phyloP scores from a whole-genome alignment of 2,888 invertebrate genomes.

The Apotomis betuletana region DNA sequence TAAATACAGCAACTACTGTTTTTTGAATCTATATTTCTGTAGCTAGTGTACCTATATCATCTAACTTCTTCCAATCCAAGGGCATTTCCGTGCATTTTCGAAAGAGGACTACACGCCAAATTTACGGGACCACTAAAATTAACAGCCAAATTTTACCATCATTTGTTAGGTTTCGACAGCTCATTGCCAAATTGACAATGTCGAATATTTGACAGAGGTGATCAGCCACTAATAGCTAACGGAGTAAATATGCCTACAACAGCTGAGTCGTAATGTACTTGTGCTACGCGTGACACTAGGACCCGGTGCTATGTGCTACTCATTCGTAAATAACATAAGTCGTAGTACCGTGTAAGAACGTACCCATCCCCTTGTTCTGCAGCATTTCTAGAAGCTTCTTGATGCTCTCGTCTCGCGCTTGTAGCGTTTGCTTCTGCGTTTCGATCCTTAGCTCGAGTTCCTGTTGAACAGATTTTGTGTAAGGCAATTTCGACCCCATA shows the following conservation, averaged over 20 bases:
- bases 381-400: conserved; percentile 99
- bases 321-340: conserved; percentile 21
- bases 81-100: conserved; percentile 5
- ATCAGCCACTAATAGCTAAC: too few species aligned
- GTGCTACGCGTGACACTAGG: conserved; percentile 17
- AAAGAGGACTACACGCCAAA: conserved; percentile 2
- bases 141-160: too few species aligned
- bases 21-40: neutral
- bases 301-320: conserved; percentile 28
- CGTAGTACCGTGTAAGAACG: conserved; percentile 65
- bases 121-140: neutral
- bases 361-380: conserved; percentile 98
- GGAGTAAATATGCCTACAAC: neutral
- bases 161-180: too few species aligned
- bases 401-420: conserved; percentile 98
- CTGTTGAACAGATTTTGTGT: conserved; percentile 71
- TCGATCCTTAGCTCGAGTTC: conserved; percentile 98
- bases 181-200: too few species aligned
- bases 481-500: neutral
- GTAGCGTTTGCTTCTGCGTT: conserved; percentile 98
- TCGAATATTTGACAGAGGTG: too few species aligned
- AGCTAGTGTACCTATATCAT: neutral
- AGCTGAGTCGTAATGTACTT: neutral
- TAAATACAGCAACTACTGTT: neutral
- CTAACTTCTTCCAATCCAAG: neutral